These are phyloP conservation scores for Drosophila suboccidentalis DNA, from an alignment of 2,888 invertebrate species.

Conservation along the genomic window DNA sequence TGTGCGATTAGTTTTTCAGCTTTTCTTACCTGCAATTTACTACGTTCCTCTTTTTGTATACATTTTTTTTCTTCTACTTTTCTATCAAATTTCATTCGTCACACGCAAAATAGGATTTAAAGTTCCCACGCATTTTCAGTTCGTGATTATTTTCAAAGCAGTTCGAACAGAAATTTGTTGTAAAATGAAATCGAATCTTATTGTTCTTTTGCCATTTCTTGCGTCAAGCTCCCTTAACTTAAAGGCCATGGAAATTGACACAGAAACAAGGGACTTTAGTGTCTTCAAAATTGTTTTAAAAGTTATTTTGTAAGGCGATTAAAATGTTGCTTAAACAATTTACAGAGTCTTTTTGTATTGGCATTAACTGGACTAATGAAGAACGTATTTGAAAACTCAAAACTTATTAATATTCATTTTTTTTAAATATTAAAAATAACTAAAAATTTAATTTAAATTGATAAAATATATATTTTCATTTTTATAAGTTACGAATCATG, in stretches of 20 bases:
- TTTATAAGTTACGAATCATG: not conserved
- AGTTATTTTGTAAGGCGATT: no score
- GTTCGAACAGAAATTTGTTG: conserved; percentile 32
- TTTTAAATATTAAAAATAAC: not conserved
- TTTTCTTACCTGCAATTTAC: conserved; percentile 65
- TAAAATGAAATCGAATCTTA: conserved; percentile 57
- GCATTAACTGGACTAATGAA: not conserved
- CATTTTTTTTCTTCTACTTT: conserved; percentile 32
- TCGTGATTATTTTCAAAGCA: conserved; percentile 70
- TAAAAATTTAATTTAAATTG: not conserved
- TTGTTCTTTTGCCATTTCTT: conserved; percentile 48
- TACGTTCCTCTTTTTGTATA: conserved; percentile 40
- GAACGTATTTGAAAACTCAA: not conserved
- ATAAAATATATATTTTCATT: not conserved
- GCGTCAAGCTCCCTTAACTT: conserved; percentile 16
- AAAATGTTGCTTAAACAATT: not conserved
- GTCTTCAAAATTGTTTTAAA: not conserved
- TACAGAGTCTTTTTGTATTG: not conserved
- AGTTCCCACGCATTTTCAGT: conserved; percentile 77
- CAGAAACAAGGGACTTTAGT: conserved; percentile 13
- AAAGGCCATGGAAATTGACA: conserved; percentile 34
- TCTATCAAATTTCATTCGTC: conserved; percentile 59
- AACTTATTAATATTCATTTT: not conserved
- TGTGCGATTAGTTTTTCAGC: conserved; percentile 69
- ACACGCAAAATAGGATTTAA: conserved; percentile 61